phyloP scores from a whole-genome alignment of 2,797 vertebrate species.

The Pristis pectinata region DNA sequence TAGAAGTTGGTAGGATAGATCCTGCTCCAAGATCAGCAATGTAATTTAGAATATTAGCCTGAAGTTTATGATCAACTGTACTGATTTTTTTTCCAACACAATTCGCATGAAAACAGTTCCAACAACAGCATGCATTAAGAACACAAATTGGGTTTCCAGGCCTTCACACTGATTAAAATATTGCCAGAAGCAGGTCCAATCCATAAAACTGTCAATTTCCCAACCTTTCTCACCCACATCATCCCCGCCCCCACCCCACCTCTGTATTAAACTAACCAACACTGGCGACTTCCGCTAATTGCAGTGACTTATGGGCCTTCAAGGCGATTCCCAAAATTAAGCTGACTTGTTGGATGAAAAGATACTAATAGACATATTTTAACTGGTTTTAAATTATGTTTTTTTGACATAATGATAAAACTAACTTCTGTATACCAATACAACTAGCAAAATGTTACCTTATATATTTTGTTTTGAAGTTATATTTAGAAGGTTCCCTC shows the following conservation, averaged over 20 bases:
- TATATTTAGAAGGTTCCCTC: too few species aligned
- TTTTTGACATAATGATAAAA: background rate
- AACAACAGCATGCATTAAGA: too few species aligned
- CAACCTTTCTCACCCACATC: too few species aligned
- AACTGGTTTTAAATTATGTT: background rate
- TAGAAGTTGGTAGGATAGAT: background rate
- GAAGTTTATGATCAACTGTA: background rate
- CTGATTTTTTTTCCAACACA: background rate
- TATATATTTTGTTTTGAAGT: background rate
- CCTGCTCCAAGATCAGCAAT: background rate
- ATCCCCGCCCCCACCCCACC: background rate
- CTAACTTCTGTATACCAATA: background rate
- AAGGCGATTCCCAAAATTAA: too few species aligned
- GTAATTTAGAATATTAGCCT: background rate
- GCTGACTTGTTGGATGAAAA: background rate
- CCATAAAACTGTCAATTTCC: background rate
- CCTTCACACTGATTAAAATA: background rate
- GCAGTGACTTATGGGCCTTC: background rate
- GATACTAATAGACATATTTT: background rate
- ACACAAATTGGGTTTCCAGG: background rate
- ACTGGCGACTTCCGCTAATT: background rate
- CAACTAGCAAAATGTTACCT: background rate
- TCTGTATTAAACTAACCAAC: background rate
- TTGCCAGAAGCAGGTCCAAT: background rate
- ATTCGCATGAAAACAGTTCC: background rate